Evolutionary conservation across 2,888 invertebrate species (phyloP).

Genomic region (Trachelus tabidus): DNA sequence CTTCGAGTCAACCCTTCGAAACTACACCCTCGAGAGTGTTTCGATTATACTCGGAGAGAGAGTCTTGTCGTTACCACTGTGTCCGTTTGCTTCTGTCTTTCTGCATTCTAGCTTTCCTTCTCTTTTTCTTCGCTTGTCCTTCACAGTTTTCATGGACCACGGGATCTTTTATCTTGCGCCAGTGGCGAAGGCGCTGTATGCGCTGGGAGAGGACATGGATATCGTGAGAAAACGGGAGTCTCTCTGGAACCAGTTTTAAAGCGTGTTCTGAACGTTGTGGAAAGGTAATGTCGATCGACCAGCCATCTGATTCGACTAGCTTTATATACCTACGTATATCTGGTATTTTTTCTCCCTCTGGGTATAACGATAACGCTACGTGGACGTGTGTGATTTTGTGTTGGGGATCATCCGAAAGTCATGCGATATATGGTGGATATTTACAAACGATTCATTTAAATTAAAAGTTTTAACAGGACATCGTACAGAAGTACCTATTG

Average conservation of each 20-base stretch:
- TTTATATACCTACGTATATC: neutral
- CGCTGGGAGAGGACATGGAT: neutral
- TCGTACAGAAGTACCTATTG: conserved; percentile 14
- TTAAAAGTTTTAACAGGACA: conserved; percentile 47
- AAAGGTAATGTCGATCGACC: neutral
- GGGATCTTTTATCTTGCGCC: neutral
- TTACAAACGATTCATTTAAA: conserved; percentile 57
- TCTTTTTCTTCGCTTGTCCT: neutral
- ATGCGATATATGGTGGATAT: conserved; percentile 26
- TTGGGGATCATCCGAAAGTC: neutral
- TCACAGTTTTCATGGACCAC: neutral
- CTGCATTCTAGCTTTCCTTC: no score
- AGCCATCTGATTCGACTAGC: neutral
- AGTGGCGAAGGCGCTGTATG: neutral
- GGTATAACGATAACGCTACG: neutral
- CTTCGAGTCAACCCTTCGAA: neutral
- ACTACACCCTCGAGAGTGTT: neutral
- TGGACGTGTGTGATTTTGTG: neutral
- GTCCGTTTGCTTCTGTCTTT: neutral
- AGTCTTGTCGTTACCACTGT: neutral
- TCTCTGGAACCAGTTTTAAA: neutral
- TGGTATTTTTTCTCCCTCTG: neutral
- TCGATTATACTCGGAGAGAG: neutral
- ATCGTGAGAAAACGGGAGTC: neutral
- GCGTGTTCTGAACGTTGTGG: neutral